Base-by-base conservation (phyloP, 2,888 invertebrate genomes). In the Drosophila lacicola region DNA sequence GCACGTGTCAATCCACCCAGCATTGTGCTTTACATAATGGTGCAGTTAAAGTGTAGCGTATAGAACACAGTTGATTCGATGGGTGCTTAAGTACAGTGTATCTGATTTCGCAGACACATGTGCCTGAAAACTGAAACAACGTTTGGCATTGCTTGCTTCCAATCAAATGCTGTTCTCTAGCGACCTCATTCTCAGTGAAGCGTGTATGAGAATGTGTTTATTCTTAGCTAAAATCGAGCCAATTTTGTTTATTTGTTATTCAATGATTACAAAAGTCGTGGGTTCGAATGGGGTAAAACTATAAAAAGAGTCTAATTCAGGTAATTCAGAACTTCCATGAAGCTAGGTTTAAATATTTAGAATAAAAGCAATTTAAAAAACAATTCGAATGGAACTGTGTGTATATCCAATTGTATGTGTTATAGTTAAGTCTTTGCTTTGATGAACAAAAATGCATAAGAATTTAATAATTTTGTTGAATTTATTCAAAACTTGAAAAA, bases 1-100 rank as follows among this genome's bases (percentile, higher is more conserved):
- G 68, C 74, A 61, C 51, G 70, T 78, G 72, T 77, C 67, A 61
- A 70, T 69, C 47, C 60, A 63, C 51, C 53, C 53, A 62, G 62
- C 64, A 62, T 73, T 67, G 55, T 77, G 77, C 66, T 53, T 65
- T 61, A 49, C 54, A 42, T 46, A 42, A 57, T 37, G 64, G 69
- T 71, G 78, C 80, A 70, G 49, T 72, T 66, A 41, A 14, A 41
- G 14, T 44, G 53, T 53, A 29, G 45, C 58, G 19, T 46, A 42
- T 53, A 57, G 21, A 39, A 29, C 8, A 29, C 29, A 8, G 8
- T 29, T 29, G 29, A 29, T 29, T 29, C 29, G 29, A 29, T 46
- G 41, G 73, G 73, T 67, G 73, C 68, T 54, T 54, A 36, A 36
- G 45, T 44, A 54, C 36, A 66, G 53, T 62, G 66, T 55, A 29